These are phyloP conservation scores for Branchellion lobata DNA, from an alignment of 2,888 invertebrate species.

Conservation along the genomic window DNA sequence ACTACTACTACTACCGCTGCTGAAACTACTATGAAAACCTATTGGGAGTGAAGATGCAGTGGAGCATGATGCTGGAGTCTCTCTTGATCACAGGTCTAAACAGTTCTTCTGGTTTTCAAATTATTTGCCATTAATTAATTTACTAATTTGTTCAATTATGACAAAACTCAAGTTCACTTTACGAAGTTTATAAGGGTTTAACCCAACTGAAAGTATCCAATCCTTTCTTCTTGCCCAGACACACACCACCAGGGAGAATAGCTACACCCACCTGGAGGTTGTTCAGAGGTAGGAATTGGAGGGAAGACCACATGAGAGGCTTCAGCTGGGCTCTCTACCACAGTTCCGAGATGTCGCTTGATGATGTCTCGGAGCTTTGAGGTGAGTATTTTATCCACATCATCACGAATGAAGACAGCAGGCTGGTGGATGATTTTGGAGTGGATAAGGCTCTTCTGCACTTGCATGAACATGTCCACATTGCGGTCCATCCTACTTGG, in stretches of 20 bases:
- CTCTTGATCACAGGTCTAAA: conserved; percentile 82
- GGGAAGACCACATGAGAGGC: conserved; percentile 90
- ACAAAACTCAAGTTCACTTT: neutral
- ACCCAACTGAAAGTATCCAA: no score
- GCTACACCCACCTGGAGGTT: no score
- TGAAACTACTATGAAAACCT: conserved; percentile 55
- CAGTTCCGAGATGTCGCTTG: conserved; percentile 79
- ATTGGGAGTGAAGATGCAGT: conserved; percentile 95
- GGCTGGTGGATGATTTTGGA: conserved; percentile 74
- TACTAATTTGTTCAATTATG: neutral
- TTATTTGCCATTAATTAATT: neutral
- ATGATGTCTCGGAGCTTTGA: conserved; percentile 83
- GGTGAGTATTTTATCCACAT: conserved; percentile 75
- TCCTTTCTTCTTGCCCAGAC: no score
- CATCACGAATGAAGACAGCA: conserved; percentile 67
- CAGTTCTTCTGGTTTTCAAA: conserved; percentile 64
- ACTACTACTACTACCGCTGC: neutral
- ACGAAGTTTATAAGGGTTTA: no score
- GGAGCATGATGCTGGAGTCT: conserved; percentile 79
- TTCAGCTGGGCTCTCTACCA: conserved; percentile 79
- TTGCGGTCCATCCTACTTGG: conserved; percentile 86
- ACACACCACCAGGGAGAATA: no score
- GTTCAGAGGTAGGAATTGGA: neutral
- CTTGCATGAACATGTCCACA: conserved; percentile 78
- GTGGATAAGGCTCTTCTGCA: conserved; percentile 73